Percentiles rank a stretch among this genome's conserved stretches.
Evolutionary conservation across 2,888 invertebrate genomes (phyloP).

Genomic region (Sinodicranocentrus sp.): DNA sequence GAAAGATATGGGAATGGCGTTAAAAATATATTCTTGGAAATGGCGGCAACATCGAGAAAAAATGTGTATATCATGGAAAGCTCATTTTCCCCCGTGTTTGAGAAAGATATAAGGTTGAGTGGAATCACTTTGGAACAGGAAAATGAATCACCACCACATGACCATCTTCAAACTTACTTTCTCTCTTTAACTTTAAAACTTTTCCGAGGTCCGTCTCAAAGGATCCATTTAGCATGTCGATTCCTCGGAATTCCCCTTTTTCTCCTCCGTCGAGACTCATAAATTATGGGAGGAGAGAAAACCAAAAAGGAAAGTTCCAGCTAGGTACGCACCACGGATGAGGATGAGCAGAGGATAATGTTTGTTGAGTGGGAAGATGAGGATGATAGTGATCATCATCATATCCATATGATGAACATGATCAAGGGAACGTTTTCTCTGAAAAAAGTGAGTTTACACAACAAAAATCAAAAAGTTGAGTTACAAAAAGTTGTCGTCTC

Average conservation of each 20-base stretch:
- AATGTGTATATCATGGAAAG: neutral
- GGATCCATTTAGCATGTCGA: slow-evolving; percentile 68
- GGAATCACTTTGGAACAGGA: slow-evolving; percentile 25
- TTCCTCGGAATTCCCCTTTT: slow-evolving; percentile 45
- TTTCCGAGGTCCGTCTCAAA: slow-evolving; percentile 32
- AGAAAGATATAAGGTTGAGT: neutral
- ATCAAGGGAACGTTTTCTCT: neutral
- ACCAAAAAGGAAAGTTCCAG: slow-evolving; percentile 17
- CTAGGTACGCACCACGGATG: neutral
- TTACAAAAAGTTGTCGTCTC: slow-evolving; percentile 3
- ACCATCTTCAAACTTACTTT: neutral
- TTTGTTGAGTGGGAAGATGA: neutral
- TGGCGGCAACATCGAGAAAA: neutral
- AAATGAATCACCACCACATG: slow-evolving; percentile 26
- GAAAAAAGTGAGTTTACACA: neutral
- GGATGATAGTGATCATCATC: slow-evolving; percentile 7
- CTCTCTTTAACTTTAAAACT: slow-evolving; percentile 2
- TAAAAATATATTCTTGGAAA: neutral
- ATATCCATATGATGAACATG: slow-evolving; percentile 1
- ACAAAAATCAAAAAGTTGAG: neutral
- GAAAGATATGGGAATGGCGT: neutral
- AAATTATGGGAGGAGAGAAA: slow-evolving; percentile 58
- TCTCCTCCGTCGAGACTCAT: slow-evolving; percentile 56
- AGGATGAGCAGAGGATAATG: slow-evolving; percentile 45
- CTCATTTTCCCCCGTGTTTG: slow-evolving; percentile 24